Evolutionary conservation across 2,113 vertebrate species (phyloP).

Genomic region (Tichodroma muraria): DNA sequence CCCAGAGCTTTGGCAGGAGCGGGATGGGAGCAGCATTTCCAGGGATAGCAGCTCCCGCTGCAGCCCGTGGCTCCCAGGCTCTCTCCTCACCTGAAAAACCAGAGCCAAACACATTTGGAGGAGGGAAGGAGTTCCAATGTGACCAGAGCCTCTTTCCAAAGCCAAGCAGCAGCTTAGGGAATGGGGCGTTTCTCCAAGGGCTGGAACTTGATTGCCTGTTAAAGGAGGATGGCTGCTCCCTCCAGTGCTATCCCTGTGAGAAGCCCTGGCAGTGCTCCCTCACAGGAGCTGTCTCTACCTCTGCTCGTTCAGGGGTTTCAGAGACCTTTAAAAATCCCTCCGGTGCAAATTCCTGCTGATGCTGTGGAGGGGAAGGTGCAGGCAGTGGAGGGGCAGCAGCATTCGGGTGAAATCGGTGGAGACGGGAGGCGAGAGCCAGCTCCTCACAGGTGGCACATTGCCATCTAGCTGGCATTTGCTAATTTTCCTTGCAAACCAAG

Average conservation of each 20-base stretch:
- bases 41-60: accelerated
- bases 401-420: neutral
- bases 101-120: neutral
- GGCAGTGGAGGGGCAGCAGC: neutral
- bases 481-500: neutral
- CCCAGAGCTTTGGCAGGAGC: neutral
- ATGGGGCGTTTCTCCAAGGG: neutral
- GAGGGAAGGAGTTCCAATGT: neutral
- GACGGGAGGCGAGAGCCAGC: neutral
- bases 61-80: neutral
- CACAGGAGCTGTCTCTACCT: neutral
- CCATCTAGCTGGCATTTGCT: slow-evolving; percentile 49
- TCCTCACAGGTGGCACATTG: slow-evolving; percentile 30
- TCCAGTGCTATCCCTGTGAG: accelerated
- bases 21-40: neutral
- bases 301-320: neutral
- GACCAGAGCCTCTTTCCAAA: neutral
- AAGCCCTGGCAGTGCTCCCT: neutral
- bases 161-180: neutral
- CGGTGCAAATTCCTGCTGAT: neutral
- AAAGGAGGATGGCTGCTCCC: neutral
- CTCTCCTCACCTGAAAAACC: neutral
- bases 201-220: neutral
- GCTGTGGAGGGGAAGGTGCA: neutral
- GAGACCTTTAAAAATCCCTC: neutral